Evolutionary conservation across 2,113 vertebrate species (phyloP).

Genomic region (Epinephelus lanceolatus): DNA sequence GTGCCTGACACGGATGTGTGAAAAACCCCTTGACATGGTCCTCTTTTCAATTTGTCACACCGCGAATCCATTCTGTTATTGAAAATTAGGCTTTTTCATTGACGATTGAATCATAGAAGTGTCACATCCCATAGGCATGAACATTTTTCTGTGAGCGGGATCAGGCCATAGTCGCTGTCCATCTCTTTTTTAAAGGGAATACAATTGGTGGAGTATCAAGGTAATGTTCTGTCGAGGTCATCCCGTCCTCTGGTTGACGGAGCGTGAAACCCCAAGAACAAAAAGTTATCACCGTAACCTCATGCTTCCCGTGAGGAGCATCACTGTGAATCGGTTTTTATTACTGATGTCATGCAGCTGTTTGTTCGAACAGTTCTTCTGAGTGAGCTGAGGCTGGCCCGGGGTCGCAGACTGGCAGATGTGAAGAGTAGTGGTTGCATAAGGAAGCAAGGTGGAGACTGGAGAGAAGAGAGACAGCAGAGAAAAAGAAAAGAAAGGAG

Average conservation of each 20-base stretch:
- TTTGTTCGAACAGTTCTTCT: constrained; percentile 34
- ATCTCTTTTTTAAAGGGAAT: constrained; percentile 35
- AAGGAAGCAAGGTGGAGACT: constrained; percentile 23
- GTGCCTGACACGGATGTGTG: constrained; percentile 26
- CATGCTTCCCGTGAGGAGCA: constrained; percentile 11
- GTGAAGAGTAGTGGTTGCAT: constrained; percentile 17
- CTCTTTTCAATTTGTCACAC: constrained; percentile 36
- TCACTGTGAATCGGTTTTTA: constrained; percentile 20
- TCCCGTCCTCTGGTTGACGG: constrained; percentile 24
- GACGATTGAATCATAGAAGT: constrained; percentile 53
- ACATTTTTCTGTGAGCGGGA: constrained; percentile 27
- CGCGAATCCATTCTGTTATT: constrained; percentile 38
- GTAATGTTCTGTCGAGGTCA: constrained; percentile 56
- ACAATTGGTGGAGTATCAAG: constrained; percentile 36
- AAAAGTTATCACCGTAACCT: constrained; percentile 40
- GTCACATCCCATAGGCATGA: constrained; percentile 43
- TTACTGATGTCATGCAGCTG: constrained; percentile 41
- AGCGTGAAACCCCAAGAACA: not conserved
- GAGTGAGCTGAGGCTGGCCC: not conserved
- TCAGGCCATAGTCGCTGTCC: not conserved
- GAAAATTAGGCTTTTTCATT: constrained; percentile 37
- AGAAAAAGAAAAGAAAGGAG: constrained; percentile 30
- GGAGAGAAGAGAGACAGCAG: constrained; percentile 3
- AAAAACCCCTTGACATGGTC: constrained; percentile 28
- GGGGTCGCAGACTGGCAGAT: constrained; percentile 38